A percentile compares a stretch with the other conserved stretches of the same genome.
Conservation (phyloP, 2,888 invertebrate species). For the Nomada lathburiana region DNA sequence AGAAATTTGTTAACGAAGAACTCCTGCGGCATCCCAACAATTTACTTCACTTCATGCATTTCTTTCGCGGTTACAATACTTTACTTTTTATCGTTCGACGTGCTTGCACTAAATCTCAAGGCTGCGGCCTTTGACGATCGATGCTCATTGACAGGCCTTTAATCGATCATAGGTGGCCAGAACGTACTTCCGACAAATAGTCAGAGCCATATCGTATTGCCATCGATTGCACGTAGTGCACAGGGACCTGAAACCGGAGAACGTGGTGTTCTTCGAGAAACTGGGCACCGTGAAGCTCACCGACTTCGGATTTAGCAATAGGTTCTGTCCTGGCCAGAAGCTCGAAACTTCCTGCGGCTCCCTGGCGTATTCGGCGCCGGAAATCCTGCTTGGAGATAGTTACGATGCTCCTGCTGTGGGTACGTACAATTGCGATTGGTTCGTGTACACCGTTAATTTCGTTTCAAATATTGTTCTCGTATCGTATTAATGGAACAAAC, state of each 20-base stretch:
- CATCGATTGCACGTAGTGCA: conserved; percentile 95
- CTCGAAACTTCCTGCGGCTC: conserved; percentile 99
- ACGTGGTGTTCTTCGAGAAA: conserved; percentile 99
- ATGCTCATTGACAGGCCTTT: conserved; percentile 23
- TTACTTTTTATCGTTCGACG: background rate
- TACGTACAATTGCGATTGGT: conserved; percentile 84
- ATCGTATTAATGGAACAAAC: too few species aligned
- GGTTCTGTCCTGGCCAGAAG: conserved; percentile 97
- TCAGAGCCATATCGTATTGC: conserved; percentile 98
- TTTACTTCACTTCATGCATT: too few species aligned
- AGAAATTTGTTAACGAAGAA: background rate
- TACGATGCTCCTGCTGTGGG: conserved; percentile 99
- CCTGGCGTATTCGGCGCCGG: conserved; percentile 99
- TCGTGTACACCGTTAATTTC: background rate
- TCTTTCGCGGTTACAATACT: background rate
- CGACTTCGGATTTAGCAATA: conserved; percentile 99
- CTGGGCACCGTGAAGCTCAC: conserved; percentile 98
- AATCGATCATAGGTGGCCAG: conserved; percentile 87
- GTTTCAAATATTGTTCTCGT: background rate
- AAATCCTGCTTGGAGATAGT: conserved; percentile 98
- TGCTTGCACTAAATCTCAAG: background rate
- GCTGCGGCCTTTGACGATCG: background rate
- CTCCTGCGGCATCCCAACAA: background rate
- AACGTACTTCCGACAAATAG: conserved; percentile 98
- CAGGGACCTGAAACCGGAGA: conserved; percentile 99